These are phyloP conservation scores for Pelecanus crispus DNA, from an alignment of 2,113 vertebrate genomes.

Conservation along the genomic window DNA sequence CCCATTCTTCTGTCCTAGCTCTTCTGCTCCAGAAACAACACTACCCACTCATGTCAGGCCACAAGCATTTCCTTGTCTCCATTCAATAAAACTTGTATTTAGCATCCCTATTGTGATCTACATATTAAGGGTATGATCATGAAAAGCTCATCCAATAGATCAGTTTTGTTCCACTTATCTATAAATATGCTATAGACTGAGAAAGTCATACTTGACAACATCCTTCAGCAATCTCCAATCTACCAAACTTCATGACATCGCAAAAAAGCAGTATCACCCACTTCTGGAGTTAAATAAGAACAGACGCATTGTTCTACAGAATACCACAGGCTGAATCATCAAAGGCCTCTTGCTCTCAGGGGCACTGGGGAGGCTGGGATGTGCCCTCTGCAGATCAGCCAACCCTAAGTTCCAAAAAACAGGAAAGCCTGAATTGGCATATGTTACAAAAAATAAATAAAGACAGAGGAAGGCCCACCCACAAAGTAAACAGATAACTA, in stretches of 20 bases:
- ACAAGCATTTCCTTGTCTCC: background rate
- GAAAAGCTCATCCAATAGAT: background rate
- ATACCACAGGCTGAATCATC: background rate
- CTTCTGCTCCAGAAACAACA: background rate
- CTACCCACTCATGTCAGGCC: background rate
- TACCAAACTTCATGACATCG: background rate
- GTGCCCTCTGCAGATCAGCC: background rate
- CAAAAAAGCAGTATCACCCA: background rate
- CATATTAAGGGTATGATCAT: background rate
- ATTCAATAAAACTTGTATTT: background rate
- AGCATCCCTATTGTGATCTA: background rate
- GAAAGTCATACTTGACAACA: background rate
- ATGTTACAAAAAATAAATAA: background rate
- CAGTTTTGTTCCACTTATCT: background rate
- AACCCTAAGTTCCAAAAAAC: background rate
- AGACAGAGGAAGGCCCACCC: background rate
- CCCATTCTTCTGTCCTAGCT: background rate
- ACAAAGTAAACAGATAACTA: background rate
- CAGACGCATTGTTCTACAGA: background rate
- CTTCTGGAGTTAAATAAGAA: background rate
- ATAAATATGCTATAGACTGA: background rate
- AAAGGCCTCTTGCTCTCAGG: background rate
- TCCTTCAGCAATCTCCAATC: background rate
- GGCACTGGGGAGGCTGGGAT: background rate
- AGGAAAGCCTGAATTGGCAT: background rate